Evolutionary conservation across 2,113 vertebrate species (phyloP).

Genomic region (Crotophaga sulcirostris): DNA sequence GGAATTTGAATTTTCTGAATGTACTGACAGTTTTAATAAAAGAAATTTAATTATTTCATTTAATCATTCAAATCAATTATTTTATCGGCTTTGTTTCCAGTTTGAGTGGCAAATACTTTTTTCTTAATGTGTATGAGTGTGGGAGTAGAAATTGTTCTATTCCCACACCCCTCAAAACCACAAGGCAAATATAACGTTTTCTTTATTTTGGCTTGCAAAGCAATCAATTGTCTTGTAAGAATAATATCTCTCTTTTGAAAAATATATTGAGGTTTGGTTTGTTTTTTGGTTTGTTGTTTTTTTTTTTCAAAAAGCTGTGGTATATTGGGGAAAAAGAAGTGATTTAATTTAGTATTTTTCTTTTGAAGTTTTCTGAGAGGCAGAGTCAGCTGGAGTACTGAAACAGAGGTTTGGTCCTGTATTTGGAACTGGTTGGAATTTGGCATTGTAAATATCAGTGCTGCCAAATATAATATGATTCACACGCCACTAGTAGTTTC

Average conservation of each 20-base stretch:
- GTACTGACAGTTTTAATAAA: background rate
- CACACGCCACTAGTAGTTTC: conserved; percentile 2
- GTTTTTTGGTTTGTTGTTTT: no score
- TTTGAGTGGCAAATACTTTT: background rate
- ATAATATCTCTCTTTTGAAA: background rate
- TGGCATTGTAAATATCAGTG: conserved; percentile 2
- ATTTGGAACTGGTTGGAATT: background rate
- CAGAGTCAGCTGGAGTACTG: background rate
- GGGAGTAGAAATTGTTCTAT: background rate
- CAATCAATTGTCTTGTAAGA: background rate
- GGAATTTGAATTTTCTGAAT: background rate
- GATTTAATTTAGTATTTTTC: background rate
- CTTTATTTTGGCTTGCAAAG: background rate
- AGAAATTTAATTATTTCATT: background rate
- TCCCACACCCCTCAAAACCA: background rate
- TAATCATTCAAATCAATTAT: background rate
- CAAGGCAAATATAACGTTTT: background rate
- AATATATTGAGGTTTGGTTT: background rate
- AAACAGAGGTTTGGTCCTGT: background rate
- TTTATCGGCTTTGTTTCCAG: background rate
- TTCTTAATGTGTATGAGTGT: background rate
- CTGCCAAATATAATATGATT: conserved; percentile 24
- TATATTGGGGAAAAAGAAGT: background rate
- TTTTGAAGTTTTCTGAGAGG: background rate
- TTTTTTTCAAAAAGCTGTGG: background rate